Evolutionary conservation across 2,113 vertebrate species (phyloP).

Genomic region (Daboia siamensis): DNA sequence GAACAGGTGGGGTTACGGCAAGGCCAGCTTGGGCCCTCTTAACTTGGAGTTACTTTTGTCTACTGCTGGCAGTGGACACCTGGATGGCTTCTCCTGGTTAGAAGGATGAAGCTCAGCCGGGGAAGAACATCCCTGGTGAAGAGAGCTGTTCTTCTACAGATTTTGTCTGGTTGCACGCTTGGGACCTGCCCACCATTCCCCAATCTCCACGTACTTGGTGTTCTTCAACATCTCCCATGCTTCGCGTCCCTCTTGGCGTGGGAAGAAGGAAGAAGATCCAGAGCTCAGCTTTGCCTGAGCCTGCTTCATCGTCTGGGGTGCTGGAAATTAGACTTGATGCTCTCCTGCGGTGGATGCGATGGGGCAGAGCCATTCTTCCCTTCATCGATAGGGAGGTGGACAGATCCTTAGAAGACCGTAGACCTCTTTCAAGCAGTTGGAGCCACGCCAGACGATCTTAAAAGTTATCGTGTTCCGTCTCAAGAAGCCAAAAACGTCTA

Average conservation of each 20-base stretch:
- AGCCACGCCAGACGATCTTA: rapidly evolving
- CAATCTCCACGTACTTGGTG: constrained; percentile 31
- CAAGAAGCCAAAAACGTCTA: constrained; percentile 34
- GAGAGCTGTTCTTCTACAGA: constrained; percentile 36
- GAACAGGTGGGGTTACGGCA: constrained; percentile 33
- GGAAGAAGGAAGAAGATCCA: background rate
- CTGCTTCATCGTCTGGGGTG: rapidly evolving
- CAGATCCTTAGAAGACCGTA: background rate
- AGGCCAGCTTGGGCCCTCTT: constrained; percentile 11
- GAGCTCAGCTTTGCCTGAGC: background rate
- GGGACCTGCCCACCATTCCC: constrained; percentile 32
- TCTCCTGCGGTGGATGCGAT: background rate
- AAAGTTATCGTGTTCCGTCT: background rate
- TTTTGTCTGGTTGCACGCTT: constrained; percentile 47
- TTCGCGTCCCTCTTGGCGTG: background rate
- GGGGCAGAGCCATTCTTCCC: background rate
- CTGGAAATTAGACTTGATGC: background rate
- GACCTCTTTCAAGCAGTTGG: background rate
- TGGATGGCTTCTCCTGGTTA: constrained; percentile 30
- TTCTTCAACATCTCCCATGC: background rate
- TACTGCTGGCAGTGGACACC: constrained; percentile 65
- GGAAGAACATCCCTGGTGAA: background rate
- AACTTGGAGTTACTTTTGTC: constrained; percentile 47
- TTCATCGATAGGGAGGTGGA: background rate
- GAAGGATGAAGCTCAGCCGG: constrained; percentile 16